phyloP scores from a whole-genome alignment of 2,113 vertebrate species.

The Chamaea fasciata region DNA sequence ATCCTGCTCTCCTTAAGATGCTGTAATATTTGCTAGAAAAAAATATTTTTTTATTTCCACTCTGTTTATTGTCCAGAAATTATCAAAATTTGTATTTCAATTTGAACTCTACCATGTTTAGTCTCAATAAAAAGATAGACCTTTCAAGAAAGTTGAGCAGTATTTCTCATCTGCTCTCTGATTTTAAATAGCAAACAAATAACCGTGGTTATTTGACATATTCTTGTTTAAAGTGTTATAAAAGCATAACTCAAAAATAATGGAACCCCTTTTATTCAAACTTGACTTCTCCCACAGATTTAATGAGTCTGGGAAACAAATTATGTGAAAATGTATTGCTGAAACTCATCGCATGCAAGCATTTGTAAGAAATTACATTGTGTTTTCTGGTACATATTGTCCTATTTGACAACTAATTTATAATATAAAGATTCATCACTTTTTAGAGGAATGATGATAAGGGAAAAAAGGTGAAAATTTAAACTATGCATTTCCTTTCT shows the following conservation, averaged over 20 bases:
- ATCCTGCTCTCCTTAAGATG: neutral
- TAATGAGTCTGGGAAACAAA: slow-evolving; percentile 30
- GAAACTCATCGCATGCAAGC: neutral
- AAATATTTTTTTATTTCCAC: neutral
- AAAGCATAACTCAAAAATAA: slow-evolving; percentile 24
- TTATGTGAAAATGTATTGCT: neutral
- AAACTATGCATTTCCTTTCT: neutral
- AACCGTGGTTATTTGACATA: neutral
- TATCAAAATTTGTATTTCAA: neutral
- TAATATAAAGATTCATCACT: neutral
- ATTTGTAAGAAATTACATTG: slow-evolving; percentile 32
- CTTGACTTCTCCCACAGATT: neutral
- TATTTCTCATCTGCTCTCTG: neutral
- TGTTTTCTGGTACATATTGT: slow-evolving; percentile 1
- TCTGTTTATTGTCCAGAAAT: neutral
- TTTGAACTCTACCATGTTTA: neutral
- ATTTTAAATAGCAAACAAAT: neutral
- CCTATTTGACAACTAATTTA: slow-evolving; percentile 39
- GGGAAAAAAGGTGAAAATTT: neutral
- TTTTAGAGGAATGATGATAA: neutral
- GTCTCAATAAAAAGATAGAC: neutral
- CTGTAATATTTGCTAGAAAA: neutral
- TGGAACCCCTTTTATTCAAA: slow-evolving; percentile 15
- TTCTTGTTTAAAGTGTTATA: slow-evolving; percentile 36
- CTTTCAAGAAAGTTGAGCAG: neutral